Conservation (phyloP, 2,797 vertebrate species). For the Centropyge bicolor region DNA sequence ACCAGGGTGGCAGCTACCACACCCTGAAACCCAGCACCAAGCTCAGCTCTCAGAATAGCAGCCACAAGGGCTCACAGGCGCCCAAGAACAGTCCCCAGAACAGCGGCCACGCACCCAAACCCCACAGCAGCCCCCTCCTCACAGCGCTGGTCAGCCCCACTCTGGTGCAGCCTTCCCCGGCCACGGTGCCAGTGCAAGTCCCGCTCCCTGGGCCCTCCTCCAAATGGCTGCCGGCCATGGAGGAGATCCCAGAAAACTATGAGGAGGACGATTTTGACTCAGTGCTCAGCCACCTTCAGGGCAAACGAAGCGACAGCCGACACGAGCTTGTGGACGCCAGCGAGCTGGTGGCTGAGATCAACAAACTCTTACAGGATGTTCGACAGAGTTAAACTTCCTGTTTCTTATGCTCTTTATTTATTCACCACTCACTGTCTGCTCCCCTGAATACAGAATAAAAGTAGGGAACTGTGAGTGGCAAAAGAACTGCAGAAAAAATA, state of each 20-base stretch:
- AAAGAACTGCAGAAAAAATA: constrained; percentile 41
- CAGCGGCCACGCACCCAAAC: constrained; percentile 58
- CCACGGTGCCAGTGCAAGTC: constrained; percentile 43
- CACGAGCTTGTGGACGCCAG: constrained; percentile 98
- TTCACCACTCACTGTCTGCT: constrained; percentile 32
- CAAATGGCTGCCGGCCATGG: constrained; percentile 99
- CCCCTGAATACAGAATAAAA: constrained; percentile 49
- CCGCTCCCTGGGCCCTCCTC: constrained; percentile 81
- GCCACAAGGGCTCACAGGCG: constrained; percentile 63
- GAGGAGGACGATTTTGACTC: constrained; percentile 98
- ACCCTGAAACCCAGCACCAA: constrained; percentile 82
- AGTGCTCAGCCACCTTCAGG: constrained; percentile 92
- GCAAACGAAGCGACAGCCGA: constrained; percentile 90
- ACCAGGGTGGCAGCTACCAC: constrained; percentile 80
- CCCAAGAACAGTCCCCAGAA: constrained; percentile 79
- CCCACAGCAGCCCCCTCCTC: constrained; percentile 67
- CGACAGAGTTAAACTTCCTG: constrained; percentile 90
- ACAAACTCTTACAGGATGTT: constrained; percentile 97
- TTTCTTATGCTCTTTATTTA: constrained; percentile 50
- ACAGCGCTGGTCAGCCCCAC: constrained; percentile 72
- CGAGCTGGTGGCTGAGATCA: constrained; percentile 98
- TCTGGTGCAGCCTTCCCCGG: constrained; percentile 61
- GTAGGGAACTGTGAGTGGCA: constrained; percentile 62
- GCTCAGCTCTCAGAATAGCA: constrained; percentile 72
- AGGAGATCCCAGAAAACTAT: constrained; percentile 98